These are phyloP conservation scores for Poeciliopsis presidionis DNA, from an alignment of 2,797 vertebrate genomes.

Conservation along the genomic window DNA sequence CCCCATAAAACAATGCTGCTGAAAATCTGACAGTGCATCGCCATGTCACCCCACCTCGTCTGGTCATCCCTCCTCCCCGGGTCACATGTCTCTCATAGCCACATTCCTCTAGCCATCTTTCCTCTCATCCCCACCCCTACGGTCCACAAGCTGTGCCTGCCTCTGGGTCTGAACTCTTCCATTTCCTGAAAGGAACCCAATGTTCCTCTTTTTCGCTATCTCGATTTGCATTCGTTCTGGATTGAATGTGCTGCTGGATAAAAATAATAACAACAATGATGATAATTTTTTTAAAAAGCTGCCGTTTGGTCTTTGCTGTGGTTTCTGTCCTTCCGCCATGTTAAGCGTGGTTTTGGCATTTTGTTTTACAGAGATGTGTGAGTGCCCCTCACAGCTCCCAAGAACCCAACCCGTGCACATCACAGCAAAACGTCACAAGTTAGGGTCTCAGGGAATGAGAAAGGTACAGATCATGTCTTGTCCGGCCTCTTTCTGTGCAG, in stretches of 20 bases:
- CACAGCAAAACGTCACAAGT: conserved; percentile 99
- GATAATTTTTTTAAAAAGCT: conserved; percentile 5
- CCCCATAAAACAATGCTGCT: conserved; percentile 22
- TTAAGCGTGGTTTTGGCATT: conserved; percentile 19
- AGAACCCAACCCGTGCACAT: conserved; percentile 99
- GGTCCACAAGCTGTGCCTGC: conserved; percentile 44
- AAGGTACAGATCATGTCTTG: conserved; percentile 84
- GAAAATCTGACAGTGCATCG: conserved; percentile 48
- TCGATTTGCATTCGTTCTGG: conserved; percentile 31
- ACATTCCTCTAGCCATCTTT: conserved; percentile 63
- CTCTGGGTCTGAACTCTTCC: conserved; percentile 48
- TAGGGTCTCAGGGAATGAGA: conserved; percentile 99
- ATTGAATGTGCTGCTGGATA: conserved; percentile 30
- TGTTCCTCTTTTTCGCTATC: conserved; percentile 47
- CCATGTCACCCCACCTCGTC: conserved; percentile 58
- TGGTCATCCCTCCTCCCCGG: conserved; percentile 58
- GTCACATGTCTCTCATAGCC: conserved; percentile 69
- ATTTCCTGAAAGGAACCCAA: conserved; percentile 50
- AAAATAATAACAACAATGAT: conserved; percentile 22
- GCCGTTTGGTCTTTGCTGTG: conserved; percentile 31
- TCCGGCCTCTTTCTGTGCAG: conserved; percentile 38
- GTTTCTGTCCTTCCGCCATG: conserved; percentile 58
- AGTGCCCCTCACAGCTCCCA: conserved; percentile 98
- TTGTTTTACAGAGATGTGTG: conserved; percentile 80
- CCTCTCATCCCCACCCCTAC: conserved; percentile 25